Conservation (phyloP, 2,888 invertebrate species). For the Eucera pruinosa region DNA sequence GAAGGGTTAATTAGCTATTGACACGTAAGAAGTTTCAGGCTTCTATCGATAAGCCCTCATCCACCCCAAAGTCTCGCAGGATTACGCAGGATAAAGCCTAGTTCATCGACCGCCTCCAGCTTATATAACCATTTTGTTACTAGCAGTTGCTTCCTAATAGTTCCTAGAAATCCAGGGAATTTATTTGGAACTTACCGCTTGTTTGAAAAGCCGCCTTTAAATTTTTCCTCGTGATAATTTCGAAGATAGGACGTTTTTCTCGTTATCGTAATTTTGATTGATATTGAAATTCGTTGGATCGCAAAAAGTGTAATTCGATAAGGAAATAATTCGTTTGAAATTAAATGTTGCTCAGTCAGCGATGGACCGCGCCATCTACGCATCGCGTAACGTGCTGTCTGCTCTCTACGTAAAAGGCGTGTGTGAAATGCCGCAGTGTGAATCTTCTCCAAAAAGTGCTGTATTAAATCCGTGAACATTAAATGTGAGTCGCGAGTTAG, state of each 20-base stretch:
- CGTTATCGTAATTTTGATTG: neutral
- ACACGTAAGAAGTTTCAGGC: slow-evolving; percentile 6
- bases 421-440: slow-evolving; percentile 45
- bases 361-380: slow-evolving; percentile 38
- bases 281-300: too few relatives aligned
- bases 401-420: slow-evolving; percentile 33
- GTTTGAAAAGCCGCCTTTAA: slow-evolving; percentile 8
- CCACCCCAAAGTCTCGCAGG: slow-evolving; percentile 20
- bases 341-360: slow-evolving; percentile 1
- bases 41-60: slow-evolving; percentile 24
- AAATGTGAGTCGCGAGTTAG: slow-evolving; percentile 65
- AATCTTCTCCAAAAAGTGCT: slow-evolving; percentile 32
- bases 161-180: slow-evolving; percentile 37
- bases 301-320: too few relatives aligned
- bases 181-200: neutral
- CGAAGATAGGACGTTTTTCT: too few relatives aligned
- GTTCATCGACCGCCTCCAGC: neutral
- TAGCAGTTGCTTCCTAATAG: neutral
- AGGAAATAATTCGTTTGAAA: neutral
- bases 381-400: slow-evolving; percentile 14
- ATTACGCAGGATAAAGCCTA: slow-evolving; percentile 34
- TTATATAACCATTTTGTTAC: slow-evolving; percentile 23
- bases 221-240: neutral
- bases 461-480: slow-evolving; percentile 47
- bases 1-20: slow-evolving; percentile 12